Evolutionary conservation across 2,113 vertebrate genomes (phyloP).

Genomic region (Ancistrus triradiatus): DNA sequence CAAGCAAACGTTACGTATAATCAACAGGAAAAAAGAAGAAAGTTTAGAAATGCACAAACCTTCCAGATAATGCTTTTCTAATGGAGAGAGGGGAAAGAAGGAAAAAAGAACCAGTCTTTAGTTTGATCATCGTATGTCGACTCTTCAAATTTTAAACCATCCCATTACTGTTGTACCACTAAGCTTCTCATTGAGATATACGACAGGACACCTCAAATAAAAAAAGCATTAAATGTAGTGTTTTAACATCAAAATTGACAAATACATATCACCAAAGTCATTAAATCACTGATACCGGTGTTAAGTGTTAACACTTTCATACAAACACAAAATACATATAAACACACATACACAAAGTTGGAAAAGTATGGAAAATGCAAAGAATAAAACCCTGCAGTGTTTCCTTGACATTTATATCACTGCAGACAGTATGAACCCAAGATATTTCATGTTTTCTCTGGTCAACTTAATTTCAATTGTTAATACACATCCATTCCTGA

Average conservation of each 20-base stretch:
- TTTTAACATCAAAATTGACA: not conserved
- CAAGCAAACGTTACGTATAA: conserved; percentile 64
- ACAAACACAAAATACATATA: not conserved
- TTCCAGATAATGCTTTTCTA: conserved; percentile 85
- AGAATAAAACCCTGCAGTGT: too few relatives aligned
- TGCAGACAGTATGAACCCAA: too few relatives aligned
- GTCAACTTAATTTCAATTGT: too few relatives aligned
- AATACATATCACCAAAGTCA: not conserved
- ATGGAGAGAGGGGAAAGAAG: conserved; percentile 66
- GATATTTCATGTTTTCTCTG: too few relatives aligned
- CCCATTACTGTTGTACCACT: conserved; percentile 67
- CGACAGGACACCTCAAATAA: conserved; percentile 26
- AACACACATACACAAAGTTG: not conserved
- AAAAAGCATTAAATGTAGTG: not conserved
- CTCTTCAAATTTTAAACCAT: conserved; percentile 35
- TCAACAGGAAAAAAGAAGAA: conserved; percentile 56
- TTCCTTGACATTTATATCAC: too few relatives aligned
- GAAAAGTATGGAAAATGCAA: too few relatives aligned
- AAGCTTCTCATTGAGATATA: conserved; percentile 69
- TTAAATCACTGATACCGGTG: too few relatives aligned
- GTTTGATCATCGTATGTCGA: conserved; percentile 37
- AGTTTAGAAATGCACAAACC: conserved; percentile 75
- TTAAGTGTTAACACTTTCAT: not conserved
- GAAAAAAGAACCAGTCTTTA: conserved; percentile 71
- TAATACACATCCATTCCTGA: too few relatives aligned